These are phyloP conservation scores for Virgularia gustaviana DNA, from an alignment of 92 coral and sea anemone genomes.

Conservation along the genomic window DNA sequence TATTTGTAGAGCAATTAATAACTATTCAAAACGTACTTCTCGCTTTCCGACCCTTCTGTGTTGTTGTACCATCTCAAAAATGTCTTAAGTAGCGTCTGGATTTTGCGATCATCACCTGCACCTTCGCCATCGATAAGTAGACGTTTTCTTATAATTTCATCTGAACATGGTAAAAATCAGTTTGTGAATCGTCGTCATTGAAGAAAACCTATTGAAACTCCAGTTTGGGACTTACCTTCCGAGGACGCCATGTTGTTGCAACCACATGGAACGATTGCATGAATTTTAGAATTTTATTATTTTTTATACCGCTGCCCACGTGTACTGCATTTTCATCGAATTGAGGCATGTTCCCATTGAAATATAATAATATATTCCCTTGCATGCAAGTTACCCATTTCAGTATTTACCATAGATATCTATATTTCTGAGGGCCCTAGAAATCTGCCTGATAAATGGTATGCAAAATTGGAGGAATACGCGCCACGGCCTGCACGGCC, in stretches of 20 bases:
- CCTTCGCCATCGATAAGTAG: conserved; percentile 97
- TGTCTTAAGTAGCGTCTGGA: conserved; percentile 78
- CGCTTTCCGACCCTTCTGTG: conserved; percentile 57
- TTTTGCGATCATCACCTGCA: conserved; percentile 90
- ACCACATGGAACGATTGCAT: background rate
- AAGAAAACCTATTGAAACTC: background rate
- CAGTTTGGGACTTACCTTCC: conserved; percentile 25
- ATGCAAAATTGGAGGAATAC: too few relatives aligned
- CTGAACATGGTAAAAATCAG: conserved; percentile 38
- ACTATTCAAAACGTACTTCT: conserved; percentile 40
- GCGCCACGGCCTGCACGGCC: too few relatives aligned
- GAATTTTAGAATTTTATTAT: too few relatives aligned
- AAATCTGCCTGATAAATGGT: too few relatives aligned
- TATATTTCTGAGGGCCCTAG: too few relatives aligned
- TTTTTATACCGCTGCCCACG: conserved; percentile 5
- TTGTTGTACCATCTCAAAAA: conserved; percentile 85
- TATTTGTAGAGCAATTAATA: background rate
- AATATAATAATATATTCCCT: too few relatives aligned
- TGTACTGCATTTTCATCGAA: background rate
- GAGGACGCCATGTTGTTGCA: conserved; percentile 33
- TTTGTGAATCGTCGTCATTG: background rate
- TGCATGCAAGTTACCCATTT: too few relatives aligned
- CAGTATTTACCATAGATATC: too few relatives aligned
- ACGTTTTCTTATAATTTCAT: conserved; percentile 78
- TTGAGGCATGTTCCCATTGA: background rate